Conservation (phyloP, 2,888 invertebrate species). For the Sesia apiformis region DNA sequence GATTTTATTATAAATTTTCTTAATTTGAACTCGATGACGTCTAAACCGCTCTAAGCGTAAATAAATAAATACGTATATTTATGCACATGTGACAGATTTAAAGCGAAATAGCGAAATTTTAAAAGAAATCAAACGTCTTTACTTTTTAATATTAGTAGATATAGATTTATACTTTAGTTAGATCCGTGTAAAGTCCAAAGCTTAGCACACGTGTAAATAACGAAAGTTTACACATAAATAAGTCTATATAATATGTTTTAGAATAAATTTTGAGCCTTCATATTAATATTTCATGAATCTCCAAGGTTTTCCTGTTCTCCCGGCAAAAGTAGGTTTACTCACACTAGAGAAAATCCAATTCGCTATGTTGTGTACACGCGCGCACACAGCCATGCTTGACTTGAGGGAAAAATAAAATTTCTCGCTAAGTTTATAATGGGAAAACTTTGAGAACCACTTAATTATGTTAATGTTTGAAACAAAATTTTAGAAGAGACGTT, state of each 20-base stretch:
- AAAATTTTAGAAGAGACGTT: constrained; percentile 72
- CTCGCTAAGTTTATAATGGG: constrained; percentile 76
- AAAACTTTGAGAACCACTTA: constrained; percentile 76
- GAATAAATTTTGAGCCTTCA: constrained; percentile 38
- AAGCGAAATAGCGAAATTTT: background rate
- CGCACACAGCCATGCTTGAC: constrained; percentile 66
- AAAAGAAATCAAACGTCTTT: background rate
- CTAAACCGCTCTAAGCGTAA: too few species aligned
- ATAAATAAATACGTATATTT: background rate
- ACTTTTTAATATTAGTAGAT: background rate
- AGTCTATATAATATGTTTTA: background rate
- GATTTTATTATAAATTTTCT: too few species aligned
- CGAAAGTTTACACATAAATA: background rate
- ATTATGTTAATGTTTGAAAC: constrained; percentile 76
- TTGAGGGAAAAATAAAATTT: constrained; percentile 76
- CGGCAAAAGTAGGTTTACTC: constrained; percentile 71
- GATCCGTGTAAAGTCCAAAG: background rate
- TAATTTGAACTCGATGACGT: too few species aligned
- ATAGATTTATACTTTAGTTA: background rate
- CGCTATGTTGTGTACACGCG: constrained; percentile 58
- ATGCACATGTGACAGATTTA: background rate
- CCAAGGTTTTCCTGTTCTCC: constrained; percentile 66
- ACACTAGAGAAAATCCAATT: constrained; percentile 71
- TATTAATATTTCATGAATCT: constrained; percentile 67
- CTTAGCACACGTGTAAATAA: background rate